phyloP scores from a whole-genome alignment of 2,113 vertebrate species.

The Chloebia gouldiae region DNA sequence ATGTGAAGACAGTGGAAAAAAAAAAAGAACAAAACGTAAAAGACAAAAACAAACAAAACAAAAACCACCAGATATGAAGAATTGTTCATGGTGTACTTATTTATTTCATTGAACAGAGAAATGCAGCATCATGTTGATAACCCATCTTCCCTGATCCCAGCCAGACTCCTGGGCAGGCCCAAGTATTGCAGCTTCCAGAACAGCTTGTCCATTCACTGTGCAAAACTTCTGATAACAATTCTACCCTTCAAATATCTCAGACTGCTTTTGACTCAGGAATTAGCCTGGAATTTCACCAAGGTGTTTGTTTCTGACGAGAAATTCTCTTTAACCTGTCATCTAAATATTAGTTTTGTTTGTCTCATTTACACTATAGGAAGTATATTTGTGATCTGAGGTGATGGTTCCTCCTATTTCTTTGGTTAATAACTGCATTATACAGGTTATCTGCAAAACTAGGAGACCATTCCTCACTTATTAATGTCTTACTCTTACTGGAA shows the following conservation, averaged over 20 bases:
- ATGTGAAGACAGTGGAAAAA: too few species aligned
- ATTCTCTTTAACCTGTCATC: neutral
- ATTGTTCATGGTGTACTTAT: neutral
- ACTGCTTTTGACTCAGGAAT: neutral
- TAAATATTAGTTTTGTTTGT: neutral
- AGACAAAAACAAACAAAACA: too few species aligned
- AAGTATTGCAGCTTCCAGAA: neutral
- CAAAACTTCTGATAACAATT: neutral
- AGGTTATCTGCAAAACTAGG: neutral
- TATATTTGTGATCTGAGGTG: neutral
- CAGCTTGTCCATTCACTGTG: neutral
- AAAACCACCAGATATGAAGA: neutral
- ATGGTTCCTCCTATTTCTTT: neutral
- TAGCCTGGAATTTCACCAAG: neutral
- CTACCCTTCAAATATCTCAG: neutral
- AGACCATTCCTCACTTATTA: neutral
- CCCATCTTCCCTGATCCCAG: neutral
- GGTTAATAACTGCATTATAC: neutral
- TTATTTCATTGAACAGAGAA: neutral
- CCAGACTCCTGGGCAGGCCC: neutral
- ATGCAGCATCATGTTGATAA: neutral
- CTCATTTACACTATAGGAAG: neutral
- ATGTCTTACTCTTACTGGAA: neutral
- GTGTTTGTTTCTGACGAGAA: neutral
- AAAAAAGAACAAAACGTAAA: accelerated